phyloP scores from a whole-genome alignment of 2,888 invertebrate species.

The Scaptomyza cyrtandrae region DNA sequence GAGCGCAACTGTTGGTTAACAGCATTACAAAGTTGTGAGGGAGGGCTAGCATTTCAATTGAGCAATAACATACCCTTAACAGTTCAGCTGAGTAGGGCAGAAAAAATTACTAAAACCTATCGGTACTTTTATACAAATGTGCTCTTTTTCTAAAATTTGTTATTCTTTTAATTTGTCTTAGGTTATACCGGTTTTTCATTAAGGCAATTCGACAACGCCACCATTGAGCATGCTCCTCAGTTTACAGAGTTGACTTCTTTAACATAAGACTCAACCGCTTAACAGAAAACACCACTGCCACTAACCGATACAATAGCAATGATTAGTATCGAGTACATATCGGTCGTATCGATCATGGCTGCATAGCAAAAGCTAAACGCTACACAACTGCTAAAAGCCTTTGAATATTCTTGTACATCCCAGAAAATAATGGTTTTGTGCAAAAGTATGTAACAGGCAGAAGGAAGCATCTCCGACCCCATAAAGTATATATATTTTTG shows the following conservation, averaged over 20 bases:
- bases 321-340: background rate
- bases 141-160: background rate
- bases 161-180: background rate
- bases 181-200: background rate
- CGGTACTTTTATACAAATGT: background rate
- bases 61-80: constrained; percentile 12
- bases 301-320: background rate
- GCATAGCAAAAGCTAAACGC: background rate
- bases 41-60: constrained; percentile 16
- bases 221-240: constrained; percentile 15
- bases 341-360: background rate
- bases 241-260: background rate
- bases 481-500: too few relatives aligned
- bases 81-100: background rate
- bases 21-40: constrained; percentile 5
- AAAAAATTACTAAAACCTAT: constrained; percentile 10
- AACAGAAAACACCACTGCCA: background rate
- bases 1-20: constrained; percentile 31
- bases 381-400: background rate
- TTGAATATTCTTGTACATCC: constrained; percentile 5
- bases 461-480: too few relatives aligned
- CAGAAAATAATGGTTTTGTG: too few relatives aligned
- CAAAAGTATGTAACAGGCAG: too few relatives aligned
- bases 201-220: background rate
- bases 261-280: constrained; percentile 16